Evolutionary conservation across 2,888 invertebrate species (phyloP).

Genomic region (Nomada fabriciana): DNA sequence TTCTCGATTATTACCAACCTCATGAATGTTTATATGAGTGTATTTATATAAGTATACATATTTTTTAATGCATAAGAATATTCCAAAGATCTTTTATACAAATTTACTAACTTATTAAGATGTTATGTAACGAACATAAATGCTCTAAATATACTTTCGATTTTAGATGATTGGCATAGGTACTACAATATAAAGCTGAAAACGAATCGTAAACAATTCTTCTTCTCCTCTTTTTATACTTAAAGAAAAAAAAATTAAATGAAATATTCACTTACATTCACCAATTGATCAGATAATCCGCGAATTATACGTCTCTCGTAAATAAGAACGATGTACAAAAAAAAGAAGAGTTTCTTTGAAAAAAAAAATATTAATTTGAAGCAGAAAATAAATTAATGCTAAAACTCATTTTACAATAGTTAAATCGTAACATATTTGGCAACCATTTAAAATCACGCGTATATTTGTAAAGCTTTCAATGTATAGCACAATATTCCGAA

Average conservation of each 20-base stretch:
- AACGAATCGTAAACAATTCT: not conserved
- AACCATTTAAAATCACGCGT: constrained; percentile 48
- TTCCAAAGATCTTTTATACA: constrained; percentile 29
- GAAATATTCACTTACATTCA: constrained; percentile 10
- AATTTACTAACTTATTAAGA: constrained; percentile 22
- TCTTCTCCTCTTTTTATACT: not conserved
- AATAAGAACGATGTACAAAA: not conserved
- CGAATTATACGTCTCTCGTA: not conserved
- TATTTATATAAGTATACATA: constrained; percentile 27
- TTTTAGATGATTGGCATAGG: constrained; percentile 15
- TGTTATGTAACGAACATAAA: constrained; percentile 15
- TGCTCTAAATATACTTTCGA: constrained; percentile 28
- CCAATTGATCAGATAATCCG: not conserved
- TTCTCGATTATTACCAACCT: constrained; percentile 34
- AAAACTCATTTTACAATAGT: not conserved
- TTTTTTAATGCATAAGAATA: constrained; percentile 35
- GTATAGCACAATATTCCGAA: constrained; percentile 38
- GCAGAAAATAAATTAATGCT: not conserved
- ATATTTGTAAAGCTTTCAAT: constrained; percentile 41
- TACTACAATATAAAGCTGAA: not conserved
- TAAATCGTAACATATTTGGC: constrained; percentile 9
- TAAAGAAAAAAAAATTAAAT: not conserved
- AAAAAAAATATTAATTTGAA: not conserved
- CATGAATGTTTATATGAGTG: constrained; percentile 23
- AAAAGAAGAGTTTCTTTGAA: not conserved